Base-by-base conservation (phyloP, 2,888 invertebrate species). In the Tethea ocularis region DNA sequence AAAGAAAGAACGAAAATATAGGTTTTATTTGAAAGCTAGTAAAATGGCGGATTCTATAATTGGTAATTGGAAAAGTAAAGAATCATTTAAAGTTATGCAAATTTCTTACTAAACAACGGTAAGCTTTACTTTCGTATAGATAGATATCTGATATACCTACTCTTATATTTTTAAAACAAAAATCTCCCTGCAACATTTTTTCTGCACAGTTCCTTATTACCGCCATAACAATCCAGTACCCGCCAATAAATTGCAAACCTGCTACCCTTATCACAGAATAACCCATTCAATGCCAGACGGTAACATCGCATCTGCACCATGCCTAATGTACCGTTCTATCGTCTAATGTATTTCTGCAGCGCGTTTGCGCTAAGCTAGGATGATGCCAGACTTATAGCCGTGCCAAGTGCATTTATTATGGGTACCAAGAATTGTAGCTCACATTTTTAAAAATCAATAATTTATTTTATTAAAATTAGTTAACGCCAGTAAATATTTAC, bases 191-290 rank as follows among this genome's bases (percentile, higher is more conserved):
- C 20, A 8, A 6, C 29, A 33, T 10, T 33, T 29, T 54, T 26
- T 54, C 8, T 33, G 7, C 26, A 17, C 20, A 54, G 33, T 46
- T 20, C 46, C 46, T 46, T 20, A 46, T 46, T 46, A 20, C 58
- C 63, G 59, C 71, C 70, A 71, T 78, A 77, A 79, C 52, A 58
- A 58, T 54, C 10, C 33, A 0, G 54, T 6, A 20, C 15, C 29
- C 54, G 20, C 54, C 33, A 20, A 54, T 54, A 54, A 54, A 54
- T 54, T 54, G 17, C 22, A 15, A 33, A 54, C 46, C 71, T 66
- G 57, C 58, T 70, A 77, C 80, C 75, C 77, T 75, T 78, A 80
- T 80, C 80, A 78, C 71, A 64, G 75, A 77, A 73, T 67, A 64
- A 64, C 66, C 61, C 64, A 66, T 66, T 62, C 61, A 10, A 17